Evolutionary conservation across 2,888 invertebrate genomes (phyloP).

Genomic region (Taphrorychus bicolor): DNA sequence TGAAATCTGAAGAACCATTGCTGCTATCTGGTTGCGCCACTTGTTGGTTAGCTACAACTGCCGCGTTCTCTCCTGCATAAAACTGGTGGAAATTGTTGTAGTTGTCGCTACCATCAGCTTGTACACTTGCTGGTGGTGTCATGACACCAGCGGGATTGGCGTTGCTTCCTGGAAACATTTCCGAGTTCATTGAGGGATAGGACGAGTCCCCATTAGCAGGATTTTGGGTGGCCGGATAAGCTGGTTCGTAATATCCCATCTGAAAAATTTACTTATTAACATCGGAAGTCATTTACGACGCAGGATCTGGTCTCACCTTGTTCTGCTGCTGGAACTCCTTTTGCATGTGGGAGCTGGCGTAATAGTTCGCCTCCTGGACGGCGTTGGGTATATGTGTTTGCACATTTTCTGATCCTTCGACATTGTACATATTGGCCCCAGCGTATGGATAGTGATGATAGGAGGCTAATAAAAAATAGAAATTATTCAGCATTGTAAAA

Average conservation of each 20-base stretch:
- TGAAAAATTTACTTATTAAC: too few species aligned
- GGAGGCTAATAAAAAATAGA: too few species aligned
- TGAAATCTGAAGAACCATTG: constrained; percentile 93
- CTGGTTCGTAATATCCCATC: constrained; percentile 65
- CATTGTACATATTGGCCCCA: constrained; percentile 53
- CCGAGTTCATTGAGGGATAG: constrained; percentile 58
- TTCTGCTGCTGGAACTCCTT: constrained; percentile 46
- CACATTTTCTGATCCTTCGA: constrained; percentile 50
- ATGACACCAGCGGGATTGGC: constrained; percentile 62
- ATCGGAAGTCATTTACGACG: neutral
- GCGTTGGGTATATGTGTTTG: constrained; percentile 50
- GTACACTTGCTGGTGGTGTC: constrained; percentile 67
- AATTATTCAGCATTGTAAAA: too few species aligned
- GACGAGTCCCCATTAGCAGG: constrained; percentile 61
- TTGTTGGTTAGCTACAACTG: constrained; percentile 51
- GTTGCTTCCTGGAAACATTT: constrained; percentile 59
- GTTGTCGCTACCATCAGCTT: constrained; percentile 69
- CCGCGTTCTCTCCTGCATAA: constrained; percentile 58
- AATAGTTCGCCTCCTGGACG: constrained; percentile 54
- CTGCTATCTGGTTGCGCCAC: constrained; percentile 75
- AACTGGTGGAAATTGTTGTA: constrained; percentile 77
- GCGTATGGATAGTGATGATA: constrained; percentile 55
- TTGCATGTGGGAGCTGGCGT: constrained; percentile 54
- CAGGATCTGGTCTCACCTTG: too few species aligned
- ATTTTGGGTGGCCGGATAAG: constrained; percentile 58